Percentiles rank a stretch among this genome's conserved stretches.
phyloP scores from a whole-genome alignment of 2,113 vertebrate genomes.

The Prunella fulvescens region DNA sequence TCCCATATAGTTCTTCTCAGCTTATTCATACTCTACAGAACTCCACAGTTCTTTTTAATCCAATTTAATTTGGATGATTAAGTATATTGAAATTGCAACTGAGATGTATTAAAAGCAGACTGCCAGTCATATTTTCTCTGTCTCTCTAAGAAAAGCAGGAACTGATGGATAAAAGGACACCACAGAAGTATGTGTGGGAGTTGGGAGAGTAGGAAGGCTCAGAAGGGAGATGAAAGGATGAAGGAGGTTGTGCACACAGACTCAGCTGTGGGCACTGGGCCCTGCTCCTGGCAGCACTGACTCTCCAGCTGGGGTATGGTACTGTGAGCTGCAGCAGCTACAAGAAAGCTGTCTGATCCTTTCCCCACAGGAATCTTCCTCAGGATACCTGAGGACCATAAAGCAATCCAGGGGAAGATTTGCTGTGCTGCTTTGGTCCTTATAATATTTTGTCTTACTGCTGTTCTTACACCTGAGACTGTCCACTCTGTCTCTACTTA shows the following conservation, averaged over 20 bases:
- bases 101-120: background rate
- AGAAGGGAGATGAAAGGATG: background rate
- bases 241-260: background rate
- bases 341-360: background rate
- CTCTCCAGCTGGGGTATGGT: background rate
- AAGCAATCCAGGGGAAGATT: background rate
- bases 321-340: background rate
- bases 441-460: background rate
- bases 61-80: background rate
- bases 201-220: background rate
- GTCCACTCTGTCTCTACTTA: background rate
- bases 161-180: background rate
- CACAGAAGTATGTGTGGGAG: background rate
- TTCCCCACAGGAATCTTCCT: background rate
- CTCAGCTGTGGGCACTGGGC: background rate
- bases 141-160: background rate
- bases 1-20: background rate
- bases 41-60: background rate
- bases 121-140: background rate
- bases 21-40: background rate
- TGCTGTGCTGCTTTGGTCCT: background rate
- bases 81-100: slow-evolving; percentile 6
- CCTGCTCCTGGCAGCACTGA: background rate
- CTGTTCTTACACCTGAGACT: background rate
- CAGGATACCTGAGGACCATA: background rate